Evolutionary conservation across 2,797 vertebrate species (phyloP), one percentile per base, ranked within the genome.

Genomic region (Basileuterus tristriatus): DNA sequence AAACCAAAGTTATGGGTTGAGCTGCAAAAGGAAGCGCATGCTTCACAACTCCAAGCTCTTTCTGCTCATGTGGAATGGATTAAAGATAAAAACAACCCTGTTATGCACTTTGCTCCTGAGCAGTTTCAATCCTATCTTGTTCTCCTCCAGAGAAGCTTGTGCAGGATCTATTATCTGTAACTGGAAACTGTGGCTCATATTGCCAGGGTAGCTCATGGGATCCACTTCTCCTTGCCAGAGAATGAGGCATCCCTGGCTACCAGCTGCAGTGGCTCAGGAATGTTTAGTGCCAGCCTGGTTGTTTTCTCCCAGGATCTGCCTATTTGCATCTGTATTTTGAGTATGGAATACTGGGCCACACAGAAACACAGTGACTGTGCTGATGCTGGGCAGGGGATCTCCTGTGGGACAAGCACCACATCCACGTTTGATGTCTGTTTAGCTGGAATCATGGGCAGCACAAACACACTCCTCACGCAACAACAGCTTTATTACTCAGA

Each of bases 41-140:
- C 27, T 49, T 86, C 34, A 52, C 4, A 5, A 63, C 55, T 83
- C 34, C 87, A 79, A 88, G 76, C 30, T 32, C 11, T 74, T 94
- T 89, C 72, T 92, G 76, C 76, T 96, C 67, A 63, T n/a, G 83
- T 82, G 84, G 74, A 84, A 76, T 78, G 64, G 55, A 91, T 90
- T 89, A 92, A 80, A 85, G 79, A 86, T 58, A 65, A 90, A 88
- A 88, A 6, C 84, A 86, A 18, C 55, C 46, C 63, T 74, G 34
- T 37, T 90, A 34, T n/a, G 83, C 6, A 29, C 65, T 94, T 89
- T 69, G 37, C 50, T 93, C 52, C 84, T 46, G 87, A 91, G 41
- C 55, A 75, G 36, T 55, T 94, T 85, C 5, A 2, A n/a, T 75
- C 43, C 62, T 70, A 18, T 55, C 82, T 70, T 82, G 63, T 49